Evolutionary conservation across 2,888 invertebrate genomes (phyloP), one percentile per base, ranked within the genome.

Genomic region (Lepidocyrtoides sp.): DNA sequence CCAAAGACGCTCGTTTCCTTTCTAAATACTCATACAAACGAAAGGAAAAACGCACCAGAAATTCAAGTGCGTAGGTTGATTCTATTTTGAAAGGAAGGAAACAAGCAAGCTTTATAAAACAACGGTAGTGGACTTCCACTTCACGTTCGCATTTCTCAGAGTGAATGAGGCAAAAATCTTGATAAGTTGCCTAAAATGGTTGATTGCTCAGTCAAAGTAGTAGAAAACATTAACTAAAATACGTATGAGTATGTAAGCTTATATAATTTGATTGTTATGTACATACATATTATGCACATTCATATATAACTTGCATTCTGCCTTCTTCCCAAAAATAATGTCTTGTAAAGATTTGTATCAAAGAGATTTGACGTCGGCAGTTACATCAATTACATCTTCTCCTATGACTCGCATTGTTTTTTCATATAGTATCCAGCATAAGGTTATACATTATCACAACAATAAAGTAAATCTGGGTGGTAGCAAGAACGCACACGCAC

Each of bases 321-420:
- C n/a, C n/a, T n/a, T n/a, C n/a, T n/a, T n/a, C 12, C 48, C 12
- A 17, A 51, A 79, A 79, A 14, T 69, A 75, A 54, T 75, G 75
- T 41, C 29, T 32, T 26, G 84, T 29, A 51, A 17, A 86, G 75
- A 86, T 86, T 79, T 77, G 41, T 87, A 87, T 79, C 77, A 66
- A 51, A 44, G 41, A 48, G 32, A 77, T 36, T 79, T 87, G 87
- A 77, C 29, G 87, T 60, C 44, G 87, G 17, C 60, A n/a, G 77
- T 79, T 29, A 54, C 72, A 72, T 44, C 72, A 5, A 20, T 48
- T 23, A 1, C n/a, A 14, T 32, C 36, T 36, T 36, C 36, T 36
- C 36, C 7, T 36, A 2, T 36, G 36, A n/a, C 14, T 66, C 4
- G 66, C 66, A n/a, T n/a, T n/a, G n/a, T n/a, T n/a, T n/a, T n/a